These are phyloP conservation scores for Drosophila mauritiana DNA, from an alignment of 1,140 invertebrate genomes.

Conservation along the genomic window DNA sequence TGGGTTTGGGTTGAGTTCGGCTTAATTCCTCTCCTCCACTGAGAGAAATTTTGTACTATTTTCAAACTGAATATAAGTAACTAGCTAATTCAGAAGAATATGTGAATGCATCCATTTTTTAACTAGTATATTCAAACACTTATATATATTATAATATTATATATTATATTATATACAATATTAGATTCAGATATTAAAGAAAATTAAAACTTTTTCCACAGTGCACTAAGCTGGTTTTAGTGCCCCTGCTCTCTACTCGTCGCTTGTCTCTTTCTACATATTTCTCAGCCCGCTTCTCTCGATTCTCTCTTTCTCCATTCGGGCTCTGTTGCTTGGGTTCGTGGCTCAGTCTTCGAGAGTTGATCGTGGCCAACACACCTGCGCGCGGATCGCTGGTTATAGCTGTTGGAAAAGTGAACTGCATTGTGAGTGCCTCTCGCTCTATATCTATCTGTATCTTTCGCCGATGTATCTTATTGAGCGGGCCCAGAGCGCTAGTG, in stretches of 20 bases:
- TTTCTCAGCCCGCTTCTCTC: slow-evolving; percentile 5
- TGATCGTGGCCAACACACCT: slow-evolving; percentile 83
- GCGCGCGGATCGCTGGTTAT: slow-evolving; percentile 59
- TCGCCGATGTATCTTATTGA: slow-evolving; percentile 4
- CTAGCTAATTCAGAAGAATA: neutral
- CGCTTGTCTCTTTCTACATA: slow-evolving; percentile 10
- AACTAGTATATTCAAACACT: neutral
- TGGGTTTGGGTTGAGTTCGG: slow-evolving; percentile 37
- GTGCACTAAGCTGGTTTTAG: slow-evolving; percentile 62
- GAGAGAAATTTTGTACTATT: neutral
- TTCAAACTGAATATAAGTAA: neutral
- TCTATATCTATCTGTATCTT: slow-evolving; percentile 26
- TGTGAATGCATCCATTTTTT: neutral
- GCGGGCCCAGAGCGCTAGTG: slow-evolving; percentile 5
- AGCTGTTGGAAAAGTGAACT: slow-evolving; percentile 48
- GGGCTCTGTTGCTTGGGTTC: slow-evolving; percentile 29
- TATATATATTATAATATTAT: too few relatives aligned
- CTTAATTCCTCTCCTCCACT: slow-evolving; percentile 38
- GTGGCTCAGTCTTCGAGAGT: slow-evolving; percentile 82
- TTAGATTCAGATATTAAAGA: too few relatives aligned
- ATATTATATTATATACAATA: too few relatives aligned
- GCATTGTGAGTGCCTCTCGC: slow-evolving; percentile 48
- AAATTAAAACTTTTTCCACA: neutral
- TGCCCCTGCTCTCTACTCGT: slow-evolving; percentile 36
- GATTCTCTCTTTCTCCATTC: slow-evolving; percentile 5